Conservation (phyloP, 92 coral and sea anemone species). For the Zoanthus sociatus region DNA sequence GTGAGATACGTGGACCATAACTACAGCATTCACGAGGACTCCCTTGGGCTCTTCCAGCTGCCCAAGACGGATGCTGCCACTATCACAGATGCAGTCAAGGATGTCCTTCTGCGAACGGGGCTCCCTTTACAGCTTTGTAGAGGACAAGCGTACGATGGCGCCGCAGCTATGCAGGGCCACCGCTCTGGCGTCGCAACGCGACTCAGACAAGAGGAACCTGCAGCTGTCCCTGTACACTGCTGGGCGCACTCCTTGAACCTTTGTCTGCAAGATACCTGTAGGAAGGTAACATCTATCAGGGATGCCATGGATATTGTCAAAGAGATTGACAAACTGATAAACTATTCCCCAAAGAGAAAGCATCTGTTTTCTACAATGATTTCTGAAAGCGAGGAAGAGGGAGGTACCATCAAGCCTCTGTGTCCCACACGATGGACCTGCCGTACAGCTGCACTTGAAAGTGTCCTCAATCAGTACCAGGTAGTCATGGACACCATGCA, state of each 20-base stretch:
- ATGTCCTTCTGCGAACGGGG: slow-evolving; percentile 43
- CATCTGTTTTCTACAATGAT: not conserved
- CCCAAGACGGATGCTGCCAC: slow-evolving; percentile 49
- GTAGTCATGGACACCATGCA: slow-evolving; percentile 5
- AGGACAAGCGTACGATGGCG: slow-evolving; percentile 51
- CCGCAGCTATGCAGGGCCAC: slow-evolving; percentile 47
- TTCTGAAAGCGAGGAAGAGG: not conserved
- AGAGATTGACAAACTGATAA: not conserved
- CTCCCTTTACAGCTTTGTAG: slow-evolving; percentile 38
- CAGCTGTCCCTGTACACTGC: not conserved
- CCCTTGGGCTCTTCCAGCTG: slow-evolving; percentile 34
- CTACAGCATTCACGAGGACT: slow-evolving; percentile 47
- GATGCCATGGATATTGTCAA: slow-evolving; percentile 1
- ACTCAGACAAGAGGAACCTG: slow-evolving; percentile 1
- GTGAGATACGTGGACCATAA: slow-evolving; percentile 42
- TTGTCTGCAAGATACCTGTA: not conserved
- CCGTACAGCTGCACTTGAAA: not conserved
- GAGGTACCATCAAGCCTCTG: slow-evolving; percentile 3
- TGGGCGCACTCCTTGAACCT: not conserved
- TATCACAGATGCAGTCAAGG: slow-evolving; percentile 31
- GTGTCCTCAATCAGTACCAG: not conserved
- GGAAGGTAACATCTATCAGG: slow-evolving; percentile 1
- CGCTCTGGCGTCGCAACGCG: slow-evolving; percentile 45
- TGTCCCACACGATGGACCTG: slow-evolving; percentile 3
- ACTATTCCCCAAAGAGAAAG: not conserved